Base-by-base conservation (phyloP, 2,113 vertebrate genomes). In the Oncorhynchus gorbuscha region DNA sequence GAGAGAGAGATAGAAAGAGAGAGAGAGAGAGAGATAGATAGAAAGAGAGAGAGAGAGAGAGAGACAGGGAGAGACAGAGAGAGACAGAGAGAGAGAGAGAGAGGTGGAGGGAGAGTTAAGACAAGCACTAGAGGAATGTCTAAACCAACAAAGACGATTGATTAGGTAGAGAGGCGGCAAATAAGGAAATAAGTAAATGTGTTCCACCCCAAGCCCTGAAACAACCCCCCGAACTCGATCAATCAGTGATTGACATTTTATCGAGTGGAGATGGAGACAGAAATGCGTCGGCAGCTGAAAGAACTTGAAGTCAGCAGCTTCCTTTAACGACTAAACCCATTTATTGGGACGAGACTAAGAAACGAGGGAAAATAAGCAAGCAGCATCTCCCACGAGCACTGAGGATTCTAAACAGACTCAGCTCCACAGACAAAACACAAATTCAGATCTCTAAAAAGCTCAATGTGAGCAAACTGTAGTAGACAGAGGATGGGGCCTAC, bases 161-260 rank as follows among this genome's bases (percentile, higher is more conserved):
- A 89, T 81, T 26, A 45, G 24, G 68, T 77, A 24, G 61, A 77
- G 80, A 72, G 75, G 12, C 79, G 75, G 79, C 83, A 86, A 81
- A 84, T 62, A 87, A 85, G 48, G 80, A 22, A 18, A 24, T 16
- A 74, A 65, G 75, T 1, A 61, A 61, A 24, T 49, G 1, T n/a
- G 59, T 66, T 26, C 76, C 79, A 79, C 77, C 84, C 74, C 85
- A 79, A 79, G 71, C 72, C 79, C 83, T 65, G 51, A 55, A 18
- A 55, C 51, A 55, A 11, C 74, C 66, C 39, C 76, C 75, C n/a
- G 51, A 55, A 1, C 51, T 55, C 51, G 1, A 45, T 81, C 87
- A 90, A 86, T 86, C 88, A 86, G 77, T 84, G 86, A 89, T 51
- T 81, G 87, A 80, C 84, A 64, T 80, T 83, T 88, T 81, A 83